phyloP scores from a whole-genome alignment of 1,140 invertebrate genomes.

The Protaetia brevitarsis region DNA sequence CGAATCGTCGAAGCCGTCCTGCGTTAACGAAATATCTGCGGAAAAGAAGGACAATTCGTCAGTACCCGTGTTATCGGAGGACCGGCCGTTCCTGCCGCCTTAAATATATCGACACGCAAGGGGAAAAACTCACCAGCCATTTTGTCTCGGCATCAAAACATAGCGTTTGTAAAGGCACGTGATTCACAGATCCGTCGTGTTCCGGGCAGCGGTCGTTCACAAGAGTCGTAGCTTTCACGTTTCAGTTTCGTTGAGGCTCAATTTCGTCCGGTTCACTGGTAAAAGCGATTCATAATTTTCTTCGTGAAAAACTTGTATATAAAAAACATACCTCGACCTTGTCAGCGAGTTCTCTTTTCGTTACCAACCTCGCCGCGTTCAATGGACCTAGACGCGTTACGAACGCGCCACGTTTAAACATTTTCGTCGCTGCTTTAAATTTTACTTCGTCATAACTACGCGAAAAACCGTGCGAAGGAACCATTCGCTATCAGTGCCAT shows the following conservation, averaged over 20 bases:
- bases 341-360: background rate
- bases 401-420: background rate
- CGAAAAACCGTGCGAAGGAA: too few species aligned
- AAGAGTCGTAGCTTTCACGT: conserved; percentile 11
- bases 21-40: conserved; percentile 43
- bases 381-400: background rate
- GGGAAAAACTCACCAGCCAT: conserved; percentile 45
- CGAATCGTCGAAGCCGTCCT: conserved; percentile 40
- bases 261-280: conserved; percentile 15
- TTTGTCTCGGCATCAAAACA: conserved; percentile 45
- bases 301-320: conserved; percentile 15
- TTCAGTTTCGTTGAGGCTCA: background rate
- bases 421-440: background rate
- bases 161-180: conserved; percentile 44
- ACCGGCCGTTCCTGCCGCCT: background rate
- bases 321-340: conserved; percentile 21
- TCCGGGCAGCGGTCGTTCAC: conserved; percentile 2
- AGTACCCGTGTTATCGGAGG: background rate
- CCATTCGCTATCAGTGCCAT: background rate
- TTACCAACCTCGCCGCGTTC: background rate
- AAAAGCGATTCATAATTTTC: conserved; percentile 23
- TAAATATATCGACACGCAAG: background rate
- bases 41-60: conserved; percentile 20
- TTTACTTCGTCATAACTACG: too few species aligned
- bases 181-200: conserved; percentile 29